phyloP scores from a whole-genome alignment of 2,113 vertebrate genomes.

The Anas platyrhynchos region DNA sequence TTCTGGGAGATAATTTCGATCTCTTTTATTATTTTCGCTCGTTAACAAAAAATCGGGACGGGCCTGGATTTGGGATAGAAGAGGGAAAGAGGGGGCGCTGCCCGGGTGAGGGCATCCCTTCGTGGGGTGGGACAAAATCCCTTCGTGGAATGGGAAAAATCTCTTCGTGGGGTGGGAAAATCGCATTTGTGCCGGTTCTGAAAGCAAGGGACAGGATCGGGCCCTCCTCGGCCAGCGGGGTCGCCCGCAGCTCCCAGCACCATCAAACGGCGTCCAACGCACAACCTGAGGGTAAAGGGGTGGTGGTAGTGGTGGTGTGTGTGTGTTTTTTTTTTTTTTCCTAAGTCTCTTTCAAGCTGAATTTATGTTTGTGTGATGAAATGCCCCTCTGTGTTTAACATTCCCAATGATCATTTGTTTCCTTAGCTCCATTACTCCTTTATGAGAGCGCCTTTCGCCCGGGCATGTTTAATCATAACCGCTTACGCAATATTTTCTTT shows the following conservation, averaged over 20 bases:
- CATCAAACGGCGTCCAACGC: slow-evolving; percentile 19
- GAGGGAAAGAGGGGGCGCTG: background rate
- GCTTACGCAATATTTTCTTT: slow-evolving; percentile 79
- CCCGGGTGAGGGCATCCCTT: background rate
- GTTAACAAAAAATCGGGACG: background rate
- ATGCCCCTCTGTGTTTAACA: slow-evolving; percentile 71
- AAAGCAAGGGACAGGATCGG: background rate
- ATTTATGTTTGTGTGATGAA: slow-evolving; percentile 74
- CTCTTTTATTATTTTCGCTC: background rate
- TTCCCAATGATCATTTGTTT: slow-evolving; percentile 71
- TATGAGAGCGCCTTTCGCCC: slow-evolving; percentile 62
- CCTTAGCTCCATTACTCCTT: slow-evolving; percentile 66
- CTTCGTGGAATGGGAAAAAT: background rate
- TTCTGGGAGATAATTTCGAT: background rate
- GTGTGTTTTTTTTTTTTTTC: background rate
- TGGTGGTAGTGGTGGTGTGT: too few species aligned
- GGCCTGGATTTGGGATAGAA: background rate
- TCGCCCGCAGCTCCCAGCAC: background rate
- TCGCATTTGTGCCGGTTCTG: background rate
- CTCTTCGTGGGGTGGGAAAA: background rate
- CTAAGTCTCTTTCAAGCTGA: slow-evolving; percentile 56
- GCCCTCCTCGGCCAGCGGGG: background rate
- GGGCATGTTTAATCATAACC: slow-evolving; percentile 70
- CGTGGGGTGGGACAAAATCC: background rate
- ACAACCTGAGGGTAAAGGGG: background rate